Evolutionary conservation across 1,140 invertebrate species (phyloP), one percentile per base, ranked within the genome.

Genomic region (Pseudomyrmex concolor): DNA sequence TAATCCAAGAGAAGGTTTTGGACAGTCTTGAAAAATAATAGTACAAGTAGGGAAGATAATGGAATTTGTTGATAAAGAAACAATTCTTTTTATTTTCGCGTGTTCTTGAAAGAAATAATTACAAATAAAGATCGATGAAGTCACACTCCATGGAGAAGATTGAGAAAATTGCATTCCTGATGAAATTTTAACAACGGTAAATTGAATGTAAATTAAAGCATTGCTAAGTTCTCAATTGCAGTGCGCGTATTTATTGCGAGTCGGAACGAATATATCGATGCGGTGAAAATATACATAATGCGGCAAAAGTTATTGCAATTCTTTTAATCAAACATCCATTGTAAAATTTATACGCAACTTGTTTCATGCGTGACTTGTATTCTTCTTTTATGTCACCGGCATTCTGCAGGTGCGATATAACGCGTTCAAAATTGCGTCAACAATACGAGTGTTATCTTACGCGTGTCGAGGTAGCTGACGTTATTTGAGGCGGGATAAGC

Each of bases 291-390:
- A 51, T 54, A 17, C 19, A 59, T 54, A 57, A 57, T n/a, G 43
- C 43, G 34, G 2, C 3, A 51, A 80, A 71, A 71, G 59, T 60
- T 13, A 64, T 8, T 45, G n/a, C 12, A 19, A 7, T 1, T 43
- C 12, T 48, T 70, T 71, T 59, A 71, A 54, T 34, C 34, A 71
- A 71, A 60, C 43, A 19, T 71, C 34, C 59, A 70, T 43, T 54
- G 10, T 71, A 4, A 77, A 80, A 80, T 34, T 34, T 45, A 50
- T 60, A 48, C 9, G 19, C 19, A 12, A 70, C 15, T 12, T 59
- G 59, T 15, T 34, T 34, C 5, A 7, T 34, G 34, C 54, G 51
- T 59, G 45, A 70, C 43, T 50, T 45, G 43, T 66, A 25, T 71
- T 60, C 25, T 12, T n/a, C 48, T 5, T 4, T 15, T 25, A 10